Evolutionary conservation across 2,888 invertebrate genomes (phyloP).

Genomic region (Drosophila kambysellisi): DNA sequence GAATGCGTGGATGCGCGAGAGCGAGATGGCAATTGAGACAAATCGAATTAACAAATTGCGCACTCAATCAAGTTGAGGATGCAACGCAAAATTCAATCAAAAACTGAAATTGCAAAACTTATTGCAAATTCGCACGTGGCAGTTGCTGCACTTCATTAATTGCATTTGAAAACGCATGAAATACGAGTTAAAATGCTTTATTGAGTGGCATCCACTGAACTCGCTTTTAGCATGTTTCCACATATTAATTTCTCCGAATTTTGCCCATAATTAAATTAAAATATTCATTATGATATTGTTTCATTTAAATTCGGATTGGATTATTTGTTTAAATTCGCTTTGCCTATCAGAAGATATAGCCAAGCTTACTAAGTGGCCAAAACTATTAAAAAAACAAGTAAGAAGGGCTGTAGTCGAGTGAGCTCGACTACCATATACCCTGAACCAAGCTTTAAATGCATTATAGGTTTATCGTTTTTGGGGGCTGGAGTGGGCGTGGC

Average conservation of each 20-base stretch:
- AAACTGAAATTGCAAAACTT: conserved; percentile 54
- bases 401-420: no score
- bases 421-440: no score
- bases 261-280: neutral
- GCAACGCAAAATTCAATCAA: conserved; percentile 62
- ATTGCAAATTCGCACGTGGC: conserved; percentile 46
- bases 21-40: conserved; percentile 27
- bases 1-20: neutral
- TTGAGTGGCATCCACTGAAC: neutral
- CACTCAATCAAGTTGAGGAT: conserved; percentile 68
- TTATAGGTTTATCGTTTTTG: no score
- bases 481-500: no score
- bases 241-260: neutral
- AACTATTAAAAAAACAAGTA: neutral
- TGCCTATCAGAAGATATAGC: neutral
- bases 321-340: neutral
- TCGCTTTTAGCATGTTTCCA: conserved; percentile 7
- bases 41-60: conserved; percentile 75
- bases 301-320: neutral
- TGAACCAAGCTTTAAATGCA: no score
- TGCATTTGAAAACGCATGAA: conserved; percentile 36
- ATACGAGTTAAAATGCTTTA: conserved; percentile 7
- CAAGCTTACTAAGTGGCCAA: neutral
- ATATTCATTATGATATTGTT: neutral
- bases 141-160: conserved; percentile 53